A percentile compares a stretch with the other conserved stretches of the same genome.
phyloP scores from a whole-genome alignment of 2,797 vertebrate species.

The Synaphobranchus kaupii region DNA sequence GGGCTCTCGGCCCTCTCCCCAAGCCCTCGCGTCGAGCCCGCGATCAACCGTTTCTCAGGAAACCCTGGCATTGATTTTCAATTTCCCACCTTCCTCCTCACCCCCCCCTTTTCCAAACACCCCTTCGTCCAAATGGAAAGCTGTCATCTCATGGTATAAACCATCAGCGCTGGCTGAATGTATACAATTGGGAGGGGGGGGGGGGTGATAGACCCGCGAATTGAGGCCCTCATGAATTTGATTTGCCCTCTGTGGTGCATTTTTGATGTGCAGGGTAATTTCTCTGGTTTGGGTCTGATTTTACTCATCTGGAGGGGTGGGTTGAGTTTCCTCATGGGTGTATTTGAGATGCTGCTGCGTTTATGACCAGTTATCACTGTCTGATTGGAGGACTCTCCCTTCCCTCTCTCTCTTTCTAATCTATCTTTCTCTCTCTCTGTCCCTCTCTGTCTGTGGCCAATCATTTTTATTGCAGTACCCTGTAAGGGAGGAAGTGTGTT shows the following conservation, averaged over 20 bases:
- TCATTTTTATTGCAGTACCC: conserved; percentile 3
- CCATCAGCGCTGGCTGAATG: conserved; percentile 51
- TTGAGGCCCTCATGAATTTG: conserved; percentile 44
- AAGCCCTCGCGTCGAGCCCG: background rate
- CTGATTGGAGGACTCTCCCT: conserved; percentile 19
- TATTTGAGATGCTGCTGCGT: background rate
- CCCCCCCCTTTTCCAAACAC: conserved; percentile 31
- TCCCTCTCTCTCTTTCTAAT: too few species aligned
- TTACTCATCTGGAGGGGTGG: conserved; percentile 23
- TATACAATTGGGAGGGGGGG: conserved; percentile 55
- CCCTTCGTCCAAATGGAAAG: conserved; percentile 62
- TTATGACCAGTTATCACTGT: conserved; percentile 1
- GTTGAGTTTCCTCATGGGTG: conserved; percentile 16
- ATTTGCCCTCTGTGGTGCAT: conserved; percentile 40
- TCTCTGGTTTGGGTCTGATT: conserved; percentile 6
- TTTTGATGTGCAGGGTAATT: conserved; percentile 36
- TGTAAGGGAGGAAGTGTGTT: conserved; percentile 27
- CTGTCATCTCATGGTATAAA: conserved; percentile 67
- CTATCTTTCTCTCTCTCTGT: conserved; percentile 13
- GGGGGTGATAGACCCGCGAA: background rate
- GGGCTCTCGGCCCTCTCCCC: conserved; percentile 22
- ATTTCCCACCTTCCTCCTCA: conserved; percentile 28
- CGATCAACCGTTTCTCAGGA: conserved; percentile 22
- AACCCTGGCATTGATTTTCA: conserved; percentile 15
- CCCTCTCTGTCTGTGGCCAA: conserved; percentile 35